Base-by-base conservation (phyloP, 2,888 invertebrate genomes). In the Conomelus anceps region DNA sequence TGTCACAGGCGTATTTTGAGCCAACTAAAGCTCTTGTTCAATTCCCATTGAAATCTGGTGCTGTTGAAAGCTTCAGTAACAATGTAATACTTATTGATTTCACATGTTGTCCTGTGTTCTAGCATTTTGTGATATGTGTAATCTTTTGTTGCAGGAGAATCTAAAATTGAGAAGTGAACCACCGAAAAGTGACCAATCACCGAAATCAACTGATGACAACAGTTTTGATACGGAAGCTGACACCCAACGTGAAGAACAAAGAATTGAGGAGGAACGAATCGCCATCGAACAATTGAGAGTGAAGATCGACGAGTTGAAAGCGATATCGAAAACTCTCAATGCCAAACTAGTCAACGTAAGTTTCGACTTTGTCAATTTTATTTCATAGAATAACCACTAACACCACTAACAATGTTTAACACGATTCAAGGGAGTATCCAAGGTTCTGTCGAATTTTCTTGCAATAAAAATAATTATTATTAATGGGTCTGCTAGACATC, bases 211-310 rank as follows among this genome's bases (percentile, higher is more conserved):
- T 20, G 89, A 90, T 22, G 85, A 89, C 86, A 89, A 3, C 88
- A 89, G n/a, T 88, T 22, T n/a, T 34, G 24, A 63, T 89, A 87
- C 90, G 89, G 88, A 89, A 87, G 88, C 89, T 41, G 88, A 86
- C 3, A 85, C 34, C 11, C 85, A 89, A 85, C 85, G 23, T 34
- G 90, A 90, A 22, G 92, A 92, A 90, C 92, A 92, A 85, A 92
- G 89, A 88, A 91, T 92, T 86, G 92, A 93, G 29, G 89, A 91
- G 84, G 90, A 91, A 86, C 90, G 90, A 89, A 34, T 92, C 92
- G 93, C 90, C 91, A 92, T 92, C 87, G 95, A 92, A 92, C 93
- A 90, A 91, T 92, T 92, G 87, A 93, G 91, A 90, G 91, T 89
- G 86, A 91, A 89, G 90, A 92, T 93, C 84, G 93, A 93, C 88